Evolutionary conservation across 2,888 invertebrate genomes (phyloP), one percentile per base, ranked within the genome.

Genomic region (Aproaerema taeniolella): DNA sequence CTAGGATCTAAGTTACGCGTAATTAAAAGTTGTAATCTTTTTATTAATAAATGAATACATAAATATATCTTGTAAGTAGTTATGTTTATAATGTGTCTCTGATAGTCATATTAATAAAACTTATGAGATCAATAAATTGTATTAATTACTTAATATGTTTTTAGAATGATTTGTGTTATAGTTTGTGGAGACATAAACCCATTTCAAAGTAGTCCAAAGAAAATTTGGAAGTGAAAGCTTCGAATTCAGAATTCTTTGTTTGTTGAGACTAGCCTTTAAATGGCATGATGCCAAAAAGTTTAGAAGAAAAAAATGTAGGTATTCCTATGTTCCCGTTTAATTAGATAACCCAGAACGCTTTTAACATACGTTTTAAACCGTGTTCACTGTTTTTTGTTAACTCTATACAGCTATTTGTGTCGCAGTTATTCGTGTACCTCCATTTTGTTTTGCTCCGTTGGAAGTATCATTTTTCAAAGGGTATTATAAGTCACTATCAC

Each of bases 391-490:
- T 52, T 59, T 62, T 63, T 57, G 60, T 59, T 55, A 43, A 47
- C n/a, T n/a, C n/a, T n/a, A n/a, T n/a, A n/a, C n/a, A n/a, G 46
- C 58, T 68, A 69, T 72, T 74, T 52, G 57, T 60, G 66, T 64
- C 64, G 57, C 49, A 47, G 47, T 59, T 58, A 62, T 64, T 49
- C n/a, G 45, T 49, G 50, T 31, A 50, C 59, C 37, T 58, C 52
- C 52, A 60, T 60, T 67, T 66, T 50, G 45, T 53, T 43, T 53
- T 47, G 42, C 49, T 43, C 44, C 47, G 49, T 37, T 50, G 47
- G 44, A 52, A 52, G 58, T 58, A 56, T 65, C 58, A 60, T 69
- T 70, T 72, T 70, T 69, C 65, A 69, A 61, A 58, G 52, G 59
- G 62, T 62, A 63, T 72, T 66, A n/a, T n/a, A 67, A 56, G 46